Conservation (phyloP, 2,888 invertebrate species). For the Lepidochrysops patricia region DNA sequence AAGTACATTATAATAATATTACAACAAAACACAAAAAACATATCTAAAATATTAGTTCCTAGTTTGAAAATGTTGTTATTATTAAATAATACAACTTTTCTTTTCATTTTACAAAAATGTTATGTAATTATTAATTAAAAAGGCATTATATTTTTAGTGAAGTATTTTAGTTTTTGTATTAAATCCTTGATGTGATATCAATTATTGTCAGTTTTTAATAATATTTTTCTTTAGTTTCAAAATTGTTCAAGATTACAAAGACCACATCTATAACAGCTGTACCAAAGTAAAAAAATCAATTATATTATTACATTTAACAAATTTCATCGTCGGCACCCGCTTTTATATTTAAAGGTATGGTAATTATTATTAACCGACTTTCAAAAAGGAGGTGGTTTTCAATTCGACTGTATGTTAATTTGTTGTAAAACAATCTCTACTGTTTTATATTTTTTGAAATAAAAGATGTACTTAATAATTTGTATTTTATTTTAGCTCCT, state of each 20-base stretch:
- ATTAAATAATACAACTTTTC: no score
- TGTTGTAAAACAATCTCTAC: conserved; percentile 20
- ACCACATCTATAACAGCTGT: no score
- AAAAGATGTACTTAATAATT: conserved; percentile 47
- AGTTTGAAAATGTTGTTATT: neutral
- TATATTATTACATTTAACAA: neutral
- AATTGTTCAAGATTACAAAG: no score
- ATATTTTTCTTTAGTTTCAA: neutral
- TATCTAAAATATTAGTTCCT: conserved; percentile 7
- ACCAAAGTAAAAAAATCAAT: no score
- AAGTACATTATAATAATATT: neutral
- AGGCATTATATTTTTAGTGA: no score
- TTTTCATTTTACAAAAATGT: neutral
- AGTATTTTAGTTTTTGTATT: no score
- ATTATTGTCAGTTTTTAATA: neutral
- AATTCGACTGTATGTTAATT: no score
- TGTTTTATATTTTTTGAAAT: conserved; percentile 48
- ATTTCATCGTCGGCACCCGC: neutral
- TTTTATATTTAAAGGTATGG: conserved; percentile 13
- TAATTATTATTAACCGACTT: neutral
- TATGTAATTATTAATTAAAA: neutral
- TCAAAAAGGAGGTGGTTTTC: no score
- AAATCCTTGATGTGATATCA: no score
- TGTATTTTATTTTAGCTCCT: conserved; percentile 46
- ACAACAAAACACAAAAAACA: neutral